Conservation (phyloP, 2,797 vertebrate genomes). For the Morus bassanus region DNA sequence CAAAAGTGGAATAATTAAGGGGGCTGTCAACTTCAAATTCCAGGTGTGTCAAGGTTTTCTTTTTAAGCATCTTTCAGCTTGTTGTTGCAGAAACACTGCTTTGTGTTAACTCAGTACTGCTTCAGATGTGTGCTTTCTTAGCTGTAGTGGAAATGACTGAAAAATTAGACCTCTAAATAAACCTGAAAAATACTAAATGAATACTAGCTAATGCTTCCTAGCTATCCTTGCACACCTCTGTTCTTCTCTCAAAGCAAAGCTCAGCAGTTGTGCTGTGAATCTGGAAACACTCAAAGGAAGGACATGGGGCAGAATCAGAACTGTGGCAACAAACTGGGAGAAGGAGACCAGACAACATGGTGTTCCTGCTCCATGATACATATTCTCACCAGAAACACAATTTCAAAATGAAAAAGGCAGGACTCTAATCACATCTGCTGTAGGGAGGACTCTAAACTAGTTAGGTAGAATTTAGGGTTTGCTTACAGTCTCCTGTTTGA, state of each 20-base stretch:
- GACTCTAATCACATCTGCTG: not conserved
- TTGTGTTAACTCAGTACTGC: not conserved
- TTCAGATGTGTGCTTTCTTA: not conserved
- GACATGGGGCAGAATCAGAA: not conserved
- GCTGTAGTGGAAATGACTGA: not conserved
- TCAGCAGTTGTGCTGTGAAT: not conserved
- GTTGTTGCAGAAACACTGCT: not conserved
- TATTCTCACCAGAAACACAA: not conserved
- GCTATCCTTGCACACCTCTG: not conserved
- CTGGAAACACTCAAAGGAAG: not conserved
- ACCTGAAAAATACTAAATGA: not conserved
- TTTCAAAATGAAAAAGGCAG: not conserved
- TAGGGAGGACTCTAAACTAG: not conserved
- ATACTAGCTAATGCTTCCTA: not conserved
- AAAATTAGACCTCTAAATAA: not conserved
- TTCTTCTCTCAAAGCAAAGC: not conserved
- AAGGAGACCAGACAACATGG: not conserved
- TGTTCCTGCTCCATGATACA: not conserved
- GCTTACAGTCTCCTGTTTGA: not conserved
- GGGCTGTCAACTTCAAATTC: slow-evolving; percentile 26
- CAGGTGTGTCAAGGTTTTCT: not conserved
- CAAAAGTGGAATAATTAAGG: slow-evolving; percentile 26
- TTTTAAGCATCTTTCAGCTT: not conserved
- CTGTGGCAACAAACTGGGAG: not conserved
- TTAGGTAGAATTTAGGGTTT: not conserved